Evolutionary conservation across 2,797 vertebrate genomes (phyloP).

Genomic region (Atherinosoma microstoma): DNA sequence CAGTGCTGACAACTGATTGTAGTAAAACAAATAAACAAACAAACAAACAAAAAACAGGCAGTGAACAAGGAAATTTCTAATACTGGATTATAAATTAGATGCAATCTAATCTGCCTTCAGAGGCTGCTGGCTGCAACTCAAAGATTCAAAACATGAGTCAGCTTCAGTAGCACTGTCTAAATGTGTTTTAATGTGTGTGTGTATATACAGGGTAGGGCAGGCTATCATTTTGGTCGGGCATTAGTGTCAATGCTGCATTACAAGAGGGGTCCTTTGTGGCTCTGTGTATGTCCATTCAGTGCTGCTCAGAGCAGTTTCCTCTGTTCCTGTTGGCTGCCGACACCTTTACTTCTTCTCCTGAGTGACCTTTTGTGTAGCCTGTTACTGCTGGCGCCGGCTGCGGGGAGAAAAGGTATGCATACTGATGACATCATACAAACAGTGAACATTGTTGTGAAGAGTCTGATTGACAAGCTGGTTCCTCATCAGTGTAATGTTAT

Average conservation of each 20-base stretch:
- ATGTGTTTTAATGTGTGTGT: slow-evolving; percentile 84
- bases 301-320: slow-evolving; percentile 86
- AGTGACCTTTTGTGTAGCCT: slow-evolving; percentile 89
- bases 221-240: slow-evolving; percentile 86
- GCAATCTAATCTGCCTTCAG: slow-evolving; percentile 52
- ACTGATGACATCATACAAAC: slow-evolving; percentile 65
- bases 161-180: slow-evolving; percentile 70
- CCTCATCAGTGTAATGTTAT: not conserved
- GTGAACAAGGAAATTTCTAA: slow-evolving; percentile 29
- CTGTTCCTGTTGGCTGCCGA: slow-evolving; percentile 77
- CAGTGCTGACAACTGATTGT: slow-evolving; percentile 48
- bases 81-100: slow-evolving; percentile 59
- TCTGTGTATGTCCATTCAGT: slow-evolving; percentile 70
- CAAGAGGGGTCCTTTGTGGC: slow-evolving; percentile 79
- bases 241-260: slow-evolving; percentile 86
- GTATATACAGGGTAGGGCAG: slow-evolving; percentile 82
- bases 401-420: slow-evolving; percentile 55
- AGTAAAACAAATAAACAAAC: slow-evolving; percentile 11
- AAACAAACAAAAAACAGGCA: slow-evolving; percentile 9
- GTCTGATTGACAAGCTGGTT: slow-evolving; percentile 5
- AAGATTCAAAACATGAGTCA: slow-evolving; percentile 68
- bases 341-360: slow-evolving; percentile 80
- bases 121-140: slow-evolving; percentile 83
- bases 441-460: slow-evolving; percentile 9
- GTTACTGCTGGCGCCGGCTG: slow-evolving; percentile 85